Conservation (phyloP, 64 coral and sea anemone species). For the Trachythela sp. region DNA sequence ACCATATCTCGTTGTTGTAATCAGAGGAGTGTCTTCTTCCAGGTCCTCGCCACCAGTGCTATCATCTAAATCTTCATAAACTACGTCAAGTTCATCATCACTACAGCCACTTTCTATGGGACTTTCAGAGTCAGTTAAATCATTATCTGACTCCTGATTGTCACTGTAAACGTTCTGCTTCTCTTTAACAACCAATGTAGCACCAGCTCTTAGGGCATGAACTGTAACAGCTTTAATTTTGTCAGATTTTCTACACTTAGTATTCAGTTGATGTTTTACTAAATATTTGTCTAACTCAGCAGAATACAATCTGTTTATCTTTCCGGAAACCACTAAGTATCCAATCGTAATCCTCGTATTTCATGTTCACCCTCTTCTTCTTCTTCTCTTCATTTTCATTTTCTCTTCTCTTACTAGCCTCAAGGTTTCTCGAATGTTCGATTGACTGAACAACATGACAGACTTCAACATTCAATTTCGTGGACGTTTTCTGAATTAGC, state of each 20-base stretch:
- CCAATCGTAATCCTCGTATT: constrained; percentile 32
- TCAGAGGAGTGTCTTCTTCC: background rate
- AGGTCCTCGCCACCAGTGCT: background rate
- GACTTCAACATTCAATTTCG: constrained; percentile 15
- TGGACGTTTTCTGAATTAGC: constrained; percentile 25
- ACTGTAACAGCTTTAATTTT: constrained; percentile 1
- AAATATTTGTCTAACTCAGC: constrained; percentile 7
- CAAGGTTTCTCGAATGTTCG: constrained; percentile 28
- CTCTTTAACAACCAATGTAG: background rate
- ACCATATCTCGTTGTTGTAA: background rate
- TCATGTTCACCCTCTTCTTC: constrained; percentile 8
- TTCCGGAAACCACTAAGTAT: constrained; percentile 22
- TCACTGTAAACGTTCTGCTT: background rate
- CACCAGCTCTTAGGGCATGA: too few species aligned
- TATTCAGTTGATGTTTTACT: background rate
- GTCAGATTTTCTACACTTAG: constrained; percentile 33
- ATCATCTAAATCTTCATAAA: background rate
- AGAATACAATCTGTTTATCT: background rate
- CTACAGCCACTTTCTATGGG: background rate
- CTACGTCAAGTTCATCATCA: background rate
- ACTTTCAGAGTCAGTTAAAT: background rate
- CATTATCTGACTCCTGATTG: background rate
- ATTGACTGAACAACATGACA: constrained; percentile 11
- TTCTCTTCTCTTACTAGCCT: constrained; percentile 8
- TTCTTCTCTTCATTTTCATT: constrained; percentile 17